Evolutionary conservation across 1,140 invertebrate genomes (phyloP).

Genomic region (Aphelenchoides fujianensis): DNA sequence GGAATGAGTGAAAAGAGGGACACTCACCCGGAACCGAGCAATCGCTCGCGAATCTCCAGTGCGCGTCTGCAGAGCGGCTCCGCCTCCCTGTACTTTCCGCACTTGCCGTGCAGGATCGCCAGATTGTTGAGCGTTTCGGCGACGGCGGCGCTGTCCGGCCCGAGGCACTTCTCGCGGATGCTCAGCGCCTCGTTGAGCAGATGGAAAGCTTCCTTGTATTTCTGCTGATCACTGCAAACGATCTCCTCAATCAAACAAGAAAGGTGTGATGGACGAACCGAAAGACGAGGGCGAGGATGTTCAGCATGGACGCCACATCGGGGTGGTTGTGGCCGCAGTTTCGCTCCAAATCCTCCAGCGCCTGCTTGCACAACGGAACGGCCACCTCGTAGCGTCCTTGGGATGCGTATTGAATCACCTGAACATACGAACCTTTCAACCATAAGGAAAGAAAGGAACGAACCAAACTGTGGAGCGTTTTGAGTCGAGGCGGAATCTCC

Average conservation of each 20-base stretch:
- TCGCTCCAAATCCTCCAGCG: conserved; percentile 93
- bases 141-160: conserved; percentile 92
- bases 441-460: no score
- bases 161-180: conserved; percentile 92
- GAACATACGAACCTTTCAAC: no score
- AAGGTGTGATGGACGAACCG: conserved; percentile 92
- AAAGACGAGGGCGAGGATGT: conserved; percentile 94
- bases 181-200: conserved; percentile 90
- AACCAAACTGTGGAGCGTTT: conserved; percentile 89
- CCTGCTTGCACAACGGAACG: conserved; percentile 95
- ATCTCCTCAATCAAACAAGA: conserved; percentile 92
- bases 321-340: conserved; percentile 96
- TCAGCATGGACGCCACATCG: conserved; percentile 98
- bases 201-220: conserved; percentile 96
- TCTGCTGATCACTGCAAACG: conserved; percentile 95
- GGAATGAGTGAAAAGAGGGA: no score
- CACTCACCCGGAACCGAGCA: conserved; percentile 87
- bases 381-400: conserved; percentile 92
- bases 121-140: conserved; percentile 93
- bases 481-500: conserved; percentile 85
- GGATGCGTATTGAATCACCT: conserved; percentile 86
- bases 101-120: conserved; percentile 95
- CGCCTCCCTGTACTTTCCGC: conserved; percentile 92
- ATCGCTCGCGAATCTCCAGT: conserved; percentile 75
- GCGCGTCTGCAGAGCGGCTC: conserved; percentile 94